A percentile compares a stretch with the other conserved stretches of the same genome.
These are phyloP conservation scores for Antheraea pernyi DNA, from an alignment of 1,140 invertebrate genomes.

Conservation along the genomic window DNA sequence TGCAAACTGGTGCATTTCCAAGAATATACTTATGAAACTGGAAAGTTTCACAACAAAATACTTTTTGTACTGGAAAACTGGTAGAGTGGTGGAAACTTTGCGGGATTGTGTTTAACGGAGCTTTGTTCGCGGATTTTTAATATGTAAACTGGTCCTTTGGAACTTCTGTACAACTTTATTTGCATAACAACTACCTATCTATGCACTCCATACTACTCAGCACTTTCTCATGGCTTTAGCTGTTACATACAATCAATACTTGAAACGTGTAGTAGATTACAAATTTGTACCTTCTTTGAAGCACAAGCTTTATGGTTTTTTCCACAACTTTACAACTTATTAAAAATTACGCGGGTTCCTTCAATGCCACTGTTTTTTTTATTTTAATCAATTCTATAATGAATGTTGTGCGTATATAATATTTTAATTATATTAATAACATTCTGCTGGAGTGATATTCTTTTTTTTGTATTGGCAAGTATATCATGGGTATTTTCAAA, in stretches of 20 bases:
- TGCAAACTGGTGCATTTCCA: not conserved
- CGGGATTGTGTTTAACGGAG: not conserved
- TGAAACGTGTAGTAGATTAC: not conserved
- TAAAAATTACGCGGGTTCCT: too few species aligned
- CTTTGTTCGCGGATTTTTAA: not conserved
- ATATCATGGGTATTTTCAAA: too few species aligned
- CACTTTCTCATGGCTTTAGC: not conserved
- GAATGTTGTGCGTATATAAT: too few species aligned
- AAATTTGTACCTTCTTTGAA: too few species aligned
- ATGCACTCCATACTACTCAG: not conserved
- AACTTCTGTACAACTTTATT: not conserved
- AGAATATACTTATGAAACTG: not conserved
- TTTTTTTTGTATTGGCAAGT: too few species aligned
- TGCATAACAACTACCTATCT: conserved; percentile 1
- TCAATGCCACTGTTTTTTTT: too few species aligned
- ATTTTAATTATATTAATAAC: too few species aligned
- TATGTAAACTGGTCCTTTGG: not conserved
- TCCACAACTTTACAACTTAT: too few species aligned
- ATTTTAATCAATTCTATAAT: too few species aligned
- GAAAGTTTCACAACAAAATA: not conserved
- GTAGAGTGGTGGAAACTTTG: not conserved
- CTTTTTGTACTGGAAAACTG: not conserved
- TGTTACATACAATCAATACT: not conserved
- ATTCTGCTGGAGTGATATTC: too few species aligned
- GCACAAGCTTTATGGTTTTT: too few species aligned